These are phyloP conservation scores for Caenorhabditis virilis DNA, from an alignment of 2,888 invertebrate species.

Conservation along the genomic window DNA sequence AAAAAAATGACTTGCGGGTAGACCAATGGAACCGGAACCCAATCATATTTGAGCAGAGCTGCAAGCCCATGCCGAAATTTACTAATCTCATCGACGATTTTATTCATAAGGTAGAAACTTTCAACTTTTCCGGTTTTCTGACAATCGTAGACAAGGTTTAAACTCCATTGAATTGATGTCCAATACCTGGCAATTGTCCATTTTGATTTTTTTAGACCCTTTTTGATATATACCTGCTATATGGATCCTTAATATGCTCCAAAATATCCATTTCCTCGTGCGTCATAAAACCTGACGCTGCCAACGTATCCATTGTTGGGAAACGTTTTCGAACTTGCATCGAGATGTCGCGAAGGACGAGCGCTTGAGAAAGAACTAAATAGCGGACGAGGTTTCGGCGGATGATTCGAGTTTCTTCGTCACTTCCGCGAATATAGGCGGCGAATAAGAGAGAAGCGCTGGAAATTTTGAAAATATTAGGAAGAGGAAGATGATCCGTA, in stretches of 20 bases:
- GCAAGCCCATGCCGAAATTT: constrained; percentile 56
- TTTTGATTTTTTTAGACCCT: constrained; percentile 1
- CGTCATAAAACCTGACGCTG: constrained; percentile 52
- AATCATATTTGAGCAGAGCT: constrained; percentile 55
- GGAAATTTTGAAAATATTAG: too few relatives aligned
- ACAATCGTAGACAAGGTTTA: constrained; percentile 52
- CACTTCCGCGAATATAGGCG: constrained; percentile 47
- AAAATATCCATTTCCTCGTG: constrained; percentile 55
- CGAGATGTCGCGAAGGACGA: constrained; percentile 57
- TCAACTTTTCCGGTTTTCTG: constrained; percentile 48
- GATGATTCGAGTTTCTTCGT: constrained; percentile 42
- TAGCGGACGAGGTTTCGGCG: constrained; percentile 52
- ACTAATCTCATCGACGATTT: constrained; percentile 54
- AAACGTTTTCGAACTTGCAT: constrained; percentile 56
- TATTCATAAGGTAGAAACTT: constrained; percentile 58
- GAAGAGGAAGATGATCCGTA: too few relatives aligned
- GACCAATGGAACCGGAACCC: constrained; percentile 55
- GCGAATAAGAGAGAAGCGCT: constrained; percentile 59
- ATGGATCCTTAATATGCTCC: constrained; percentile 59
- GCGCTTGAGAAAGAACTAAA: constrained; percentile 50
- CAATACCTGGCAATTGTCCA: constrained; percentile 36
- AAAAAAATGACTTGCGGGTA: constrained; percentile 54
- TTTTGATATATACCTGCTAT: constrained; percentile 35
- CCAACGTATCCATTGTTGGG: constrained; percentile 56
- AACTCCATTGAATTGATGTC: constrained; percentile 55